Evolutionary conservation across 1,140 invertebrate genomes (phyloP).

Genomic region (Pogonognathellus flavescens): DNA sequence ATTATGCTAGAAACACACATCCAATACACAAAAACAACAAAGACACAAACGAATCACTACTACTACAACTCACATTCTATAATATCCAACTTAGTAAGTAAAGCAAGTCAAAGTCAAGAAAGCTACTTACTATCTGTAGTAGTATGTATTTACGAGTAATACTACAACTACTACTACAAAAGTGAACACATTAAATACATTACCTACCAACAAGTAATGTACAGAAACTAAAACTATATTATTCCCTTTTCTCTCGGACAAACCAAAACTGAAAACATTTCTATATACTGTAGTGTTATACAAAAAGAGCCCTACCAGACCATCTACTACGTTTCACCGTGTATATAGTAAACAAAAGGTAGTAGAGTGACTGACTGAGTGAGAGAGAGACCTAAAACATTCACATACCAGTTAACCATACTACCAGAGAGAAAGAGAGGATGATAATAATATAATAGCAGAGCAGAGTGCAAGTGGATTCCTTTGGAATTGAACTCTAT

Average conservation of each 20-base stretch:
- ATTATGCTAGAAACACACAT: no score
- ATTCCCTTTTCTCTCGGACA: not conserved
- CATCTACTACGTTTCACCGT: not conserved
- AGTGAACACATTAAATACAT: not conserved
- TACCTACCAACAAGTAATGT: not conserved
- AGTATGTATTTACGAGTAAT: not conserved
- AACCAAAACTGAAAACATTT: not conserved
- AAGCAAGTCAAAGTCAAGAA: slow-evolving; percentile 43
- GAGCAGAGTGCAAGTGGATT: slow-evolving; percentile 37
- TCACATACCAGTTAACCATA: no score
- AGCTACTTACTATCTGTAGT: not conserved
- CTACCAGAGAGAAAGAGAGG: no score
- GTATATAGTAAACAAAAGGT: slow-evolving; percentile 28
- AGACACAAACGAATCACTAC: no score
- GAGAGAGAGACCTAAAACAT: not conserved
- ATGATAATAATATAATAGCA: not conserved
- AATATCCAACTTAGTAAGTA: no score
- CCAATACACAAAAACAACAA: no score
- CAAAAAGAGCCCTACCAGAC: not conserved
- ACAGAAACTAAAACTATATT: not conserved
- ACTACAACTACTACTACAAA: not conserved
- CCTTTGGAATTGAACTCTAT: slow-evolving; percentile 27
- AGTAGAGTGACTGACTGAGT: slow-evolving; percentile 11
- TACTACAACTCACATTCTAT: no score
- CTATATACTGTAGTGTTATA: not conserved